A percentile compares a stretch with the other conserved stretches of the same genome.
These are phyloP conservation scores for Phenganax stokvisi DNA, from an alignment of 92 coral and sea anemone species.

Conservation along the genomic window DNA sequence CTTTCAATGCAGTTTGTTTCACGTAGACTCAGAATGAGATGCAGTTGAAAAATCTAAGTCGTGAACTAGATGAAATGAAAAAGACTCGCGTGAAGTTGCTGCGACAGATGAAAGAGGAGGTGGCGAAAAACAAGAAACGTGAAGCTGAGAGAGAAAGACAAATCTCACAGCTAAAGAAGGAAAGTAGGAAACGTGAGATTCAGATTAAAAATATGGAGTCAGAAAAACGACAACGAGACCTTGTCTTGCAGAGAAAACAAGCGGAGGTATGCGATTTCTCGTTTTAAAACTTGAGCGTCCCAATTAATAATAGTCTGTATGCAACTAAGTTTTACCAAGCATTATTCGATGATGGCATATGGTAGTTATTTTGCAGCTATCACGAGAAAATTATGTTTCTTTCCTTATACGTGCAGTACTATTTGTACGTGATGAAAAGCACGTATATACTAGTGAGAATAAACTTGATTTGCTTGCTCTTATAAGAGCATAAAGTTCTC, in stretches of 20 bases:
- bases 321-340: neutral
- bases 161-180: slow-evolving; percentile 85
- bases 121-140: slow-evolving; percentile 77
- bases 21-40: slow-evolving; percentile 78
- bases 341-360: neutral
- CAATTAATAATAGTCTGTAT: too few relatives aligned
- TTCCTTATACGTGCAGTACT: too few relatives aligned
- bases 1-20: neutral
- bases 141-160: slow-evolving; percentile 74
- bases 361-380: neutral
- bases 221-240: slow-evolving; percentile 80
- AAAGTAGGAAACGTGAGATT: slow-evolving; percentile 73
- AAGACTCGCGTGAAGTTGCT: slow-evolving; percentile 78
- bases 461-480: neutral
- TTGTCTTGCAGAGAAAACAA: slow-evolving; percentile 73
- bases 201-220: slow-evolving; percentile 74
- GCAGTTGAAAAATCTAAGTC: slow-evolving; percentile 51
- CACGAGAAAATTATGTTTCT: too few relatives aligned
- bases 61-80: slow-evolving; percentile 76
- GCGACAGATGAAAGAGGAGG: slow-evolving; percentile 97
- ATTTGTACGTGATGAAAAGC: too few relatives aligned
- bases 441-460: too few relatives aligned
- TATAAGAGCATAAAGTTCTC: neutral
- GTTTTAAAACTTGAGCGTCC: neutral
- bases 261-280: slow-evolving; percentile 62